These are phyloP conservation scores for Coregonus suidteri DNA, from an alignment of 2,797 vertebrate species.

Conservation along the genomic window DNA sequence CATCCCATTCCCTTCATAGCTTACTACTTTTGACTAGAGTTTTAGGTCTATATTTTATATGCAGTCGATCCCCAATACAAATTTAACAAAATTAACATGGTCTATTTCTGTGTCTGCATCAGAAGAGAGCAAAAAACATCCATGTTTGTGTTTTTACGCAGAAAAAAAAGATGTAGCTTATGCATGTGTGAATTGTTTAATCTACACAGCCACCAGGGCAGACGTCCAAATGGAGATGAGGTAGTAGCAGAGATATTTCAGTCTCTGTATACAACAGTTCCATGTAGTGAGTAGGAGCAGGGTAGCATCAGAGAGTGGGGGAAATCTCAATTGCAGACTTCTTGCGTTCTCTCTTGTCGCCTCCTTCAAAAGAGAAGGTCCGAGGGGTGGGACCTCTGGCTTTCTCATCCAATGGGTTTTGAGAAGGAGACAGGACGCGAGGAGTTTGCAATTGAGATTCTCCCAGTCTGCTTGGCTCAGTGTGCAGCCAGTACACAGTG, in stretches of 20 bases:
- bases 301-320: not conserved
- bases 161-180: not conserved
- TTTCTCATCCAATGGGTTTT: too few relatives aligned
- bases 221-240: not conserved
- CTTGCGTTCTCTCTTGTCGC: too few relatives aligned
- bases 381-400: too few relatives aligned
- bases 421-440: too few relatives aligned
- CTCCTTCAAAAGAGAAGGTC: too few relatives aligned
- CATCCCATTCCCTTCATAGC: not conserved
- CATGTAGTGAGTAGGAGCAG: not conserved
- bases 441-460: too few relatives aligned
- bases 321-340: too few relatives aligned
- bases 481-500: slow-evolving; percentile 1
- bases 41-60: too few relatives aligned
- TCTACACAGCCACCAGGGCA: not conserved
- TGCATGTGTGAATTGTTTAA: not conserved
- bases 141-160: not conserved
- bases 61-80: too few relatives aligned
- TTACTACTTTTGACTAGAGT: too few relatives aligned
- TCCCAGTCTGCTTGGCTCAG: not conserved
- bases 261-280: not conserved
- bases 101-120: not conserved
- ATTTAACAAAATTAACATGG: too few relatives aligned
- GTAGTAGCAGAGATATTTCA: not conserved
- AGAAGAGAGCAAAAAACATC: not conserved